These are phyloP conservation scores for Oncorhynchus kisutch DNA, from an alignment of 2,113 vertebrate species.

Conservation along the genomic window DNA sequence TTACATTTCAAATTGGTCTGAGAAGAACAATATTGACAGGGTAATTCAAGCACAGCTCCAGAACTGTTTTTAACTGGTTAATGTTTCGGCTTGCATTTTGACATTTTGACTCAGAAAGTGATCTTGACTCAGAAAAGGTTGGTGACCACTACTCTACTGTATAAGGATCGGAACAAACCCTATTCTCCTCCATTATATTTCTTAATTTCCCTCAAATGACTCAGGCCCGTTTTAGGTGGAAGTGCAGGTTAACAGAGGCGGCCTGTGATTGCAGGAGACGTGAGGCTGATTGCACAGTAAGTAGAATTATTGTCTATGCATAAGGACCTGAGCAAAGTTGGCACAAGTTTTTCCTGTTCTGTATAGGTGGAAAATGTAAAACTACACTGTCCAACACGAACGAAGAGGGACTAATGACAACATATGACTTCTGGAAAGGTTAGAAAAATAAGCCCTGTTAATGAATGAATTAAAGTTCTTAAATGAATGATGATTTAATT, in stretches of 20 bases:
- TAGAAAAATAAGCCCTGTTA: too few species aligned
- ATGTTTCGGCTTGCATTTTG: too few species aligned
- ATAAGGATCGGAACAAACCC: conserved; percentile 61
- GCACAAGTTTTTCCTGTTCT: conserved; percentile 12
- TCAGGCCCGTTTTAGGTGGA: conserved; percentile 57
- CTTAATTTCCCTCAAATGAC: conserved; percentile 72
- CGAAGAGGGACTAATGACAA: not conserved
- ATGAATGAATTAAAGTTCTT: too few species aligned
- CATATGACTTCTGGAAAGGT: too few species aligned
- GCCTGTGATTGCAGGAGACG: conserved; percentile 66
- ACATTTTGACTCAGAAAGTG: too few species aligned
- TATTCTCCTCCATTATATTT: conserved; percentile 68
- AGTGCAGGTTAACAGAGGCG: conserved; percentile 57
- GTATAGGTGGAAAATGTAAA: not conserved
- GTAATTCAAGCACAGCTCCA: too few species aligned
- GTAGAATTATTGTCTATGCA: conserved; percentile 60
- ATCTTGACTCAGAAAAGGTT: too few species aligned
- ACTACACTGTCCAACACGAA: conserved; percentile 12
- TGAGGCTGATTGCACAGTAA: conserved; percentile 71
- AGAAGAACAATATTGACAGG: too few species aligned
- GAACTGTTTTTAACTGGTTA: too few species aligned
- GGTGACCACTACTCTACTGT: too few species aligned
- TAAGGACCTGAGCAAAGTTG: conserved; percentile 44
- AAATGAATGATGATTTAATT: too few species aligned
- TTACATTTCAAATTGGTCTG: too few species aligned